Conservation (phyloP, 2,113 vertebrate genomes). For the Scomber japonicus region DNA sequence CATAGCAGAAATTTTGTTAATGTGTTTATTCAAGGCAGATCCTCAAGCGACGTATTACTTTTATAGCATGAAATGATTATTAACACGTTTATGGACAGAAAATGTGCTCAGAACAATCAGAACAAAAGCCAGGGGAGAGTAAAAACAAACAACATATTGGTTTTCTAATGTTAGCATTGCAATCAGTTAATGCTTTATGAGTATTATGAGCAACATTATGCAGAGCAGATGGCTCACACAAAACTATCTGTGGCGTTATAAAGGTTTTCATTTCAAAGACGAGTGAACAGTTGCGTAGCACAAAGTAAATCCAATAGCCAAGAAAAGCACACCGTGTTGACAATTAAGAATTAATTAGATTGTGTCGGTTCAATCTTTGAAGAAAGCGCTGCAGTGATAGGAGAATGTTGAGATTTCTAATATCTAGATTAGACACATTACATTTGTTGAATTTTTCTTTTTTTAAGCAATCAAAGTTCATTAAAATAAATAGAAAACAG, state of each 20-base stretch:
- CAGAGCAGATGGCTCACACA: slow-evolving; percentile 35
- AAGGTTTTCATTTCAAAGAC: slow-evolving; percentile 57
- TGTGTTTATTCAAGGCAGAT: slow-evolving; percentile 19
- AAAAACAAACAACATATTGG: background rate
- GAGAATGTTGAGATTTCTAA: background rate
- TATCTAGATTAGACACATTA: background rate
- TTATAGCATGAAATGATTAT: slow-evolving; percentile 6
- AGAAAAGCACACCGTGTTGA: slow-evolving; percentile 13
- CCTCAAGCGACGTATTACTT: background rate
- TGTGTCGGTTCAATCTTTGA: slow-evolving; percentile 1
- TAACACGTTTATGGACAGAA: background rate
- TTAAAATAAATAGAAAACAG: slow-evolving; percentile 8
- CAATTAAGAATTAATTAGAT: slow-evolving; percentile 2
- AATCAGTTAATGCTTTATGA: slow-evolving; percentile 1
- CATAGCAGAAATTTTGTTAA: background rate
- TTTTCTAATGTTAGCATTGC: background rate
- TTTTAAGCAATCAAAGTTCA: background rate
- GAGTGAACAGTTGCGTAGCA: slow-evolving; percentile 47
- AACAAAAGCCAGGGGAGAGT: background rate
- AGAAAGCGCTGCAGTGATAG: background rate
- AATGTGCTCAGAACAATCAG: background rate
- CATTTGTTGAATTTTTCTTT: background rate
- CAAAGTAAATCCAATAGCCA: slow-evolving; percentile 40
- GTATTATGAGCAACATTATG: slow-evolving; percentile 14
- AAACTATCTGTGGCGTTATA: slow-evolving; percentile 16